A percentile compares a stretch with the other conserved stretches of the same genome.
Evolutionary conservation across 2,797 vertebrate species (phyloP).

Genomic region (Sebastes umbrosus): DNA sequence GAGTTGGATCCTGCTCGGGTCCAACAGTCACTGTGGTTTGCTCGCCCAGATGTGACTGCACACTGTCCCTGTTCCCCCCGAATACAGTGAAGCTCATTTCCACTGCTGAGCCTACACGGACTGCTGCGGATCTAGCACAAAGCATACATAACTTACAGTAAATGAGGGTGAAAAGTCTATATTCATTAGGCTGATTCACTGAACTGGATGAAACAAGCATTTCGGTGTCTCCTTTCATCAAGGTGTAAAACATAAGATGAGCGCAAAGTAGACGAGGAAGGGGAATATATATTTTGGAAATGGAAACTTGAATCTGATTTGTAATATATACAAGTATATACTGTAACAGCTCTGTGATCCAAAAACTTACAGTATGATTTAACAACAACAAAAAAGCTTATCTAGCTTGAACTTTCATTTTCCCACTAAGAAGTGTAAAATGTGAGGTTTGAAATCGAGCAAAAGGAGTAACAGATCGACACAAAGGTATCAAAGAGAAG

Average conservation of each 20-base stretch:
- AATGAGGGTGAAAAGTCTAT: conserved; percentile 35
- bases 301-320: neutral
- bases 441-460: neutral
- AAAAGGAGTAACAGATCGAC: neutral
- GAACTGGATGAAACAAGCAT: conserved; percentile 28
- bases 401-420: neutral
- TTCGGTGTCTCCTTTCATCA: conserved; percentile 40
- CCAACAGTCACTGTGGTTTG: conserved; percentile 33
- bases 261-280: neutral
- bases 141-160: conserved; percentile 35
- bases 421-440: neutral
- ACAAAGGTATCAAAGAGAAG: neutral
- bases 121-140: conserved; percentile 38
- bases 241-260: conserved; percentile 14
- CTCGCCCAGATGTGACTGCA: conserved; percentile 46
- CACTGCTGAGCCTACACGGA: conserved; percentile 14
- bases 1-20: conserved; percentile 17
- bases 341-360: neutral
- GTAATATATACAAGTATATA: accelerated
- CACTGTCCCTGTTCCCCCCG: conserved; percentile 14
- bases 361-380: neutral
- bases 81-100: conserved; percentile 43
- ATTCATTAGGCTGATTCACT: conserved; percentile 46
- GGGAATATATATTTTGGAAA: neutral
- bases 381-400: neutral